Evolutionary conservation across 92 coral and sea anemone genomes (phyloP), one percentile per base, ranked within the genome.

Genomic region (Umimayanthus kanabou): DNA sequence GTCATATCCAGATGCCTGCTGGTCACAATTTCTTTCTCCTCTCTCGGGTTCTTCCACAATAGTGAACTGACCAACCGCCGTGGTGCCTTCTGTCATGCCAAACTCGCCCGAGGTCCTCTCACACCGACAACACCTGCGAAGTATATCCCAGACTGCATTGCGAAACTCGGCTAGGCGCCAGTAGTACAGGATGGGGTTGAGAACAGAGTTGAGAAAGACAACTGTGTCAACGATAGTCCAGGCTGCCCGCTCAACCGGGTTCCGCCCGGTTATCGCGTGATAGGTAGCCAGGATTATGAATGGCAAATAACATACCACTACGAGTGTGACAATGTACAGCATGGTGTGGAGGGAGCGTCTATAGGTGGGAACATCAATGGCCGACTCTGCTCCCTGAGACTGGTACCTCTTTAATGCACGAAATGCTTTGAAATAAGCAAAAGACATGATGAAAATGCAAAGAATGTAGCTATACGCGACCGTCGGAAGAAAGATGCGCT

Each of bases 201-300:
- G 69, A 23, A 61, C 69, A 23, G 25, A 61, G 69, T 61, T 61
- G 1, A 61, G 69, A 23, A 61, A 61, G 26, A 61, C 69, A 6
- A 61, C 69, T 61, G 69, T 61, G 69, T 61, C 69, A 5, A 20
- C 69, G 26, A 61, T 61, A 20, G 69, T 61, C 69, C 69, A 61
- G 69, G 69, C 69, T 61, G 69, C 69, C 7, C 69, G 69, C 69
- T 61, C 69, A 61, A 23, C 69, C n/a, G 69, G 69, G 69, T 61
- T 61, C 9, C 69, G 69, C 69, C 69, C 69, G 69, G 69, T 61
- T 61, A 61, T 22, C 69, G 69, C 69, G 69, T 61, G 69, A 61
- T 61, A 61, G 4, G 69, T 61, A 25, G 69, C 69, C 8, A 61
- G 26, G 9, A 61, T 61, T 20, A 61, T 61, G 69, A 61, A 61